Conservation (phyloP, 2,888 invertebrate genomes). For the Spisula solida region DNA sequence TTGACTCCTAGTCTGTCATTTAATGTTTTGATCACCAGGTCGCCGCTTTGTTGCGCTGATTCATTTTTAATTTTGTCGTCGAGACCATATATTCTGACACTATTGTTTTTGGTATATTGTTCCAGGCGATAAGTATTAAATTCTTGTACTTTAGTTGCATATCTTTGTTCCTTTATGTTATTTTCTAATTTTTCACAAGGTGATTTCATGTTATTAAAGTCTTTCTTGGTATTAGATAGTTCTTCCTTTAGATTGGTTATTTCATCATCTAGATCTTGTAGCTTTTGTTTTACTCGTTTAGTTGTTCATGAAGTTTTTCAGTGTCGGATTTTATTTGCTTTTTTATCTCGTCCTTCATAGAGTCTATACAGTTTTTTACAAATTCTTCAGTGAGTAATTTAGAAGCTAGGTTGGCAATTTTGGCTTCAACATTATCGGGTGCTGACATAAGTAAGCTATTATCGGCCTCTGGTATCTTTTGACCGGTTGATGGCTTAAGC, state of each 20-base stretch:
- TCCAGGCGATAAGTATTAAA: background rate
- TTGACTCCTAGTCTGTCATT: background rate
- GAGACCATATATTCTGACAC: background rate
- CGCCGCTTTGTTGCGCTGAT: background rate
- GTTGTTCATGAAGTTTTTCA: background rate
- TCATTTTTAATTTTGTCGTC: background rate
- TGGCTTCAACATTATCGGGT: constrained; percentile 38
- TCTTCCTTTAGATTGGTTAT: background rate
- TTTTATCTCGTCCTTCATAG: no score
- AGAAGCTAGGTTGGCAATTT: background rate
- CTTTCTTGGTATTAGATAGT: background rate
- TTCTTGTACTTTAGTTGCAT: background rate
- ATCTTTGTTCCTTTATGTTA: background rate
- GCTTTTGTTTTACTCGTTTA: background rate
- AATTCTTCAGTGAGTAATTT: background rate
- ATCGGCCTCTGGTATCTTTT: no score
- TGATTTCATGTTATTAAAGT: background rate
- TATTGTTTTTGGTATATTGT: background rate
- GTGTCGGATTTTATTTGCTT: background rate
- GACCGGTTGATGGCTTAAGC: no score
- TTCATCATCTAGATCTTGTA: background rate
- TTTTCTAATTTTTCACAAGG: background rate
- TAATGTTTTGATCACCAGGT: background rate
- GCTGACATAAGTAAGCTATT: no score
- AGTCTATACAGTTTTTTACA: background rate